Percentiles rank a stretch among this genome's conserved stretches.
These are phyloP conservation scores for Stenodera caucasica DNA, from an alignment of 2,888 invertebrate species.

Conservation along the genomic window DNA sequence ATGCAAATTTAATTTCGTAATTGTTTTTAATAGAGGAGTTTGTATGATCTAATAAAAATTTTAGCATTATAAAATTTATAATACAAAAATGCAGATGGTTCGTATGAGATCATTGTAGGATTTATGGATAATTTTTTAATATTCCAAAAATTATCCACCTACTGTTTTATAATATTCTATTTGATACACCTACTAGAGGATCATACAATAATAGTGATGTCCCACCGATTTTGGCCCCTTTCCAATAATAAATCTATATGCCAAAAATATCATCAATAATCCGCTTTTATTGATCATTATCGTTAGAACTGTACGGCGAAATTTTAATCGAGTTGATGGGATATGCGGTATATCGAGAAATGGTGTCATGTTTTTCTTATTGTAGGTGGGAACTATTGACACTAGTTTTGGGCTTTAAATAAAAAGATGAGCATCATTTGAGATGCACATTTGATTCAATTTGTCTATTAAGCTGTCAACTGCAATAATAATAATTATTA, in stretches of 20 bases:
- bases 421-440: neutral
- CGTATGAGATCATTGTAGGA: neutral
- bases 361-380: neutral
- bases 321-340: no score
- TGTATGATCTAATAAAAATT: no score
- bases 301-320: no score
- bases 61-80: no score
- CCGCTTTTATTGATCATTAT: no score
- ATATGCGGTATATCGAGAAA: neutral
- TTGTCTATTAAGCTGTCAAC: constrained; percentile 2
- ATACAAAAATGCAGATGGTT: neutral
- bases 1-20: neutral
- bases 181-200: neutral
- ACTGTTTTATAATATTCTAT: neutral
- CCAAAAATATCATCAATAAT: no score
- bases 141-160: neutral
- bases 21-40: no score
- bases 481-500: neutral
- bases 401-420: neutral
- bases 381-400: neutral
- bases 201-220: no score
- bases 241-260: no score
- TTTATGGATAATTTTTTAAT: neutral
- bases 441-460: constrained; percentile 1
- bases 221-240: neutral